Evolutionary conservation across 2,113 vertebrate species (phyloP).

Genomic region (Xiphophorus couchianus): DNA sequence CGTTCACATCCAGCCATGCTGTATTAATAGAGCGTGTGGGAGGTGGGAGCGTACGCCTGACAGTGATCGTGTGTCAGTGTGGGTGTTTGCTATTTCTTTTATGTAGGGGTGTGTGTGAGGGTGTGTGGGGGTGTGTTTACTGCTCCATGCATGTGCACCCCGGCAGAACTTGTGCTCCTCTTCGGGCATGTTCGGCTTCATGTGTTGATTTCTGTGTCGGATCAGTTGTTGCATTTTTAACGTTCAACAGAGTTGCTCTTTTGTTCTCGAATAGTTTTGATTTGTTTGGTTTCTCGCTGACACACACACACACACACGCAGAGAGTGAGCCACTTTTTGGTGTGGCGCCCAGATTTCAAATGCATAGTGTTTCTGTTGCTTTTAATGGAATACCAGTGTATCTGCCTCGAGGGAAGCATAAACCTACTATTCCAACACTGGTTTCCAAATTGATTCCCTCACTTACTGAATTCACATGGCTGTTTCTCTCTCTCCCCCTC

Average conservation of each 20-base stretch:
- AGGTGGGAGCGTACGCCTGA: slow-evolving; percentile 4
- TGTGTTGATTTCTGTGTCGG: slow-evolving; percentile 67
- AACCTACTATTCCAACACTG: slow-evolving; percentile 50
- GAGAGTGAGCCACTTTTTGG: slow-evolving; percentile 18
- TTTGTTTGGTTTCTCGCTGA: slow-evolving; percentile 8
- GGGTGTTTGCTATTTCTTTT: slow-evolving; percentile 10
- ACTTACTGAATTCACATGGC: slow-evolving; percentile 43
- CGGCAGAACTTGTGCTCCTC: not conserved
- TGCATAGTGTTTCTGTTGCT: slow-evolving; percentile 62
- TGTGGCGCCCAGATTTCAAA: slow-evolving; percentile 66
- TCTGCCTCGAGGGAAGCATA: slow-evolving; percentile 62
- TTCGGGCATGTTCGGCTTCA: slow-evolving; percentile 16
- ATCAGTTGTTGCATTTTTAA: slow-evolving; percentile 36
- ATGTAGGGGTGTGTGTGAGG: not conserved
- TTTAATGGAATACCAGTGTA: slow-evolving; percentile 67
- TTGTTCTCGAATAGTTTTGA: slow-evolving; percentile 38
- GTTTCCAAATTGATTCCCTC: slow-evolving; percentile 58
- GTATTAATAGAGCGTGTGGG: slow-evolving; percentile 17
- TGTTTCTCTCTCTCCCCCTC: slow-evolving; percentile 12
- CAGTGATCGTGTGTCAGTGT: slow-evolving; percentile 4
- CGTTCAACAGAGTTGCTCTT: slow-evolving; percentile 35
- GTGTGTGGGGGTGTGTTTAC: not conserved
- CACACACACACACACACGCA: not conserved
- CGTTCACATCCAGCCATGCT: not conserved
- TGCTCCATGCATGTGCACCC: not conserved